Evolutionary conservation across 2,113 vertebrate species (phyloP).

Genomic region (Marcusenius ussheri): DNA sequence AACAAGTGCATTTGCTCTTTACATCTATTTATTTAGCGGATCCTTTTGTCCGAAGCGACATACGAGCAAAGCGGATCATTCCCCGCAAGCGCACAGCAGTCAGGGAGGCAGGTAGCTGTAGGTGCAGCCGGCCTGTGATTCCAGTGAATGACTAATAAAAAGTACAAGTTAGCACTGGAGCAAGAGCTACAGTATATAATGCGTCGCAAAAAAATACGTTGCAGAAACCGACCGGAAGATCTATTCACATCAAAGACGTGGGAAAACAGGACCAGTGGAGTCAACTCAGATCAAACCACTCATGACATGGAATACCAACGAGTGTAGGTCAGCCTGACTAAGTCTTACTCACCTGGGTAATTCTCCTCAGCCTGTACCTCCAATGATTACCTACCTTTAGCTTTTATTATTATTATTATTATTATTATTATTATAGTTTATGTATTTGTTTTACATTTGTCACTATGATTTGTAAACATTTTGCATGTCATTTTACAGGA

Average conservation of each 20-base stretch:
- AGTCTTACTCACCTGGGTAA: neutral
- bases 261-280: neutral
- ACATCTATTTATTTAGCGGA: neutral
- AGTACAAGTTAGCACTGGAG: neutral
- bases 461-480: neutral
- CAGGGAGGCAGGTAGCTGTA: neutral
- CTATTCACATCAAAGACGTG: neutral
- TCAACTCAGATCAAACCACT: neutral
- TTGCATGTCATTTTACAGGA: neutral
- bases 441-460: neutral
- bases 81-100: neutral
- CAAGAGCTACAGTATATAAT: neutral
- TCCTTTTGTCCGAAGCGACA: neutral
- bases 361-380: neutral
- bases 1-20: neutral
- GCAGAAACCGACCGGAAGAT: neutral
- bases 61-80: neutral
- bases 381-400: neutral
- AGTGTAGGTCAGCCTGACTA: neutral
- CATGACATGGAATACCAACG: neutral
- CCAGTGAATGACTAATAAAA: neutral
- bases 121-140: neutral
- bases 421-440: neutral
- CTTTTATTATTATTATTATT: neutral
- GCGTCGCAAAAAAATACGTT: neutral